Conservation (phyloP, 1,140 invertebrate species). For the Papilio polytes region DNA sequence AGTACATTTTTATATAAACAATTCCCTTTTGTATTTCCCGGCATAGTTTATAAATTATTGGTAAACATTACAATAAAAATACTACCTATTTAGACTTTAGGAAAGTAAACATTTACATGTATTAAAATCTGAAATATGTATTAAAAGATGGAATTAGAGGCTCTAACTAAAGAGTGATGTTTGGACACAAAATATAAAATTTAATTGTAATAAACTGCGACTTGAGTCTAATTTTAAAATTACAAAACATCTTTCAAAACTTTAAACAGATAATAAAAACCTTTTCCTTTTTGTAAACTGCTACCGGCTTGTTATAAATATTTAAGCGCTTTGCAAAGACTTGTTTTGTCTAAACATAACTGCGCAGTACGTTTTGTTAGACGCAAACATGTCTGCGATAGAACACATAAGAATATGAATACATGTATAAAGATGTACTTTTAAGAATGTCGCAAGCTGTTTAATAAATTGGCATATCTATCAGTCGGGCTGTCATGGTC, state of each 20-base stretch:
- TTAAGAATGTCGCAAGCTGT: not conserved
- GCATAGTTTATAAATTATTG: not conserved
- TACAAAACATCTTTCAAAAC: not conserved
- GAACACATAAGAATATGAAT: not conserved
- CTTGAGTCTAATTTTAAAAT: too few species aligned
- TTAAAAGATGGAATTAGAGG: too few species aligned
- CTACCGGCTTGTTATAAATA: not conserved
- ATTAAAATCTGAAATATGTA: too few species aligned
- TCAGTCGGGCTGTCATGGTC: too few species aligned
- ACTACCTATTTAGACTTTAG: too few species aligned
- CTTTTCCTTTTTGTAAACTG: not conserved
- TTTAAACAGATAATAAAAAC: slow-evolving; percentile 8
- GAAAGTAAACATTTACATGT: too few species aligned
- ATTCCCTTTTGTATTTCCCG: not conserved
- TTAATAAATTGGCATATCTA: not conserved
- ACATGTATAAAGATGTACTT: not conserved
- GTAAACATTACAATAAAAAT: not conserved
- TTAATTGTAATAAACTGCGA: too few species aligned
- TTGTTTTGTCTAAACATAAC: slow-evolving; percentile 5
- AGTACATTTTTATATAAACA: not conserved
- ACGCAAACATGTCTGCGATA: not conserved
- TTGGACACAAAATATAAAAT: too few species aligned
- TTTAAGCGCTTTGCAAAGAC: not conserved
- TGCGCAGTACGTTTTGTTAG: slow-evolving; percentile 4
- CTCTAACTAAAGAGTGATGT: too few species aligned